Evolutionary conservation across 1,140 invertebrate species (phyloP).

Genomic region (Grapholita molesta): DNA sequence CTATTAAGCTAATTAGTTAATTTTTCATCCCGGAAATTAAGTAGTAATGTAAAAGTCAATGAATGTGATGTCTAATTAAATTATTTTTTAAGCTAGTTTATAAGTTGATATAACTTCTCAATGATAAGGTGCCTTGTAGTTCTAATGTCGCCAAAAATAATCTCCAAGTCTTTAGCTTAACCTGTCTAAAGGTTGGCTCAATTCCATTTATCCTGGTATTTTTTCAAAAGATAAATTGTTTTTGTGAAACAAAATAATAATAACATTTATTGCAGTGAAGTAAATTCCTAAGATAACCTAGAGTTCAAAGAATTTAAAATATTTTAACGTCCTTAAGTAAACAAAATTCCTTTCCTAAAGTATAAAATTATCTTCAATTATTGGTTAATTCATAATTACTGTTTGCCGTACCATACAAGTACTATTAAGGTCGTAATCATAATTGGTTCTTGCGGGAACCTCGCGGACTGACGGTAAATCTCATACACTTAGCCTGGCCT

Average conservation of each 20-base stretch:
- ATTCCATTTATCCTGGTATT: too few relatives aligned
- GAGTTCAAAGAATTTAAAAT: background rate
- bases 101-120: too few relatives aligned
- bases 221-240: too few relatives aligned
- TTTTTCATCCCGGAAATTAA: too few relatives aligned
- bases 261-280: background rate
- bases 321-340: slow-evolving; percentile 25
- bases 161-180: too few relatives aligned
- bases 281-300: background rate
- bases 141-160: too few relatives aligned
- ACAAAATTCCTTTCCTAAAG: slow-evolving; percentile 29
- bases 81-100: too few relatives aligned
- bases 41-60: too few relatives aligned
- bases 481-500: slow-evolving; percentile 29
- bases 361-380: slow-evolving; percentile 42
- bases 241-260: background rate
- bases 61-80: too few relatives aligned
- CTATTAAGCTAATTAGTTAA: too few relatives aligned
- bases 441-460: slow-evolving; percentile 37
- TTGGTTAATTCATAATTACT: slow-evolving; percentile 48
- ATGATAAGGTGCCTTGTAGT: too few relatives aligned
- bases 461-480: slow-evolving; percentile 42
- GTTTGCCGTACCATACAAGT: slow-evolving; percentile 31
- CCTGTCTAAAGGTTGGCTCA: too few relatives aligned
- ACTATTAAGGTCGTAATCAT: slow-evolving; percentile 43